Conservation (phyloP, 2,797 vertebrate genomes). For the Poeciliopsis paucimaculata region DNA sequence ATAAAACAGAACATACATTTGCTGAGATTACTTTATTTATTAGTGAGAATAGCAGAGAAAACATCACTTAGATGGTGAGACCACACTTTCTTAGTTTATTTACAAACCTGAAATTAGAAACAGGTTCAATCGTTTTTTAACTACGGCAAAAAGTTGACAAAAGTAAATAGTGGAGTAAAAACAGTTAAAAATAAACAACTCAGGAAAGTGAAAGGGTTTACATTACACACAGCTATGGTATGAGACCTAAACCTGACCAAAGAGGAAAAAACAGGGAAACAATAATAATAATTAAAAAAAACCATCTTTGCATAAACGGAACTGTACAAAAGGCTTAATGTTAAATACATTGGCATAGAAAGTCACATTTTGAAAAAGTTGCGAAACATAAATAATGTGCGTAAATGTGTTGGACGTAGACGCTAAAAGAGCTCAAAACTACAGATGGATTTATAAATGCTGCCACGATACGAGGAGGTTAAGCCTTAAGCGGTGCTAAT, state of each 20-base stretch:
- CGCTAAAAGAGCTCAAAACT: conserved; percentile 3
- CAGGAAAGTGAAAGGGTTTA: background rate
- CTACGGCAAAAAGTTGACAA: conserved; percentile 3
- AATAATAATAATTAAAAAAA: background rate
- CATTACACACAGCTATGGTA: background rate
- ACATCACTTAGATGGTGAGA: background rate
- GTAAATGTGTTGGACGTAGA: conserved; percentile 1
- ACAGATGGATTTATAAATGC: conserved; percentile 7
- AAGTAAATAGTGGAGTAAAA: background rate
- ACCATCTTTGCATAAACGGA: conserved; percentile 39
- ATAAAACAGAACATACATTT: background rate
- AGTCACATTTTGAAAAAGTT: conserved; percentile 9
- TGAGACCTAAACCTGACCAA: background rate
- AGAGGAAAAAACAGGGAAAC: background rate
- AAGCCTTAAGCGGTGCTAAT: conserved; percentile 1
- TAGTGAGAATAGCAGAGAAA: conserved; percentile 12
- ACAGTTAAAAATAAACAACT: background rate
- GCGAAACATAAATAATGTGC: conserved; percentile 10
- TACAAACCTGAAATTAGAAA: background rate
- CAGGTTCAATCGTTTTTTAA: background rate
- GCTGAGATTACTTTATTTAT: conserved; percentile 12
- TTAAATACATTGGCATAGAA: conserved; percentile 30
- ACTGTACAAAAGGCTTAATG: conserved; percentile 33
- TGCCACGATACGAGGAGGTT: background rate
- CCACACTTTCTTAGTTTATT: conserved; percentile 9